Evolutionary conservation across 2,113 vertebrate genomes (phyloP), one percentile per base, ranked within the genome.

Genomic region (Dolichallabes microphthalmus): DNA sequence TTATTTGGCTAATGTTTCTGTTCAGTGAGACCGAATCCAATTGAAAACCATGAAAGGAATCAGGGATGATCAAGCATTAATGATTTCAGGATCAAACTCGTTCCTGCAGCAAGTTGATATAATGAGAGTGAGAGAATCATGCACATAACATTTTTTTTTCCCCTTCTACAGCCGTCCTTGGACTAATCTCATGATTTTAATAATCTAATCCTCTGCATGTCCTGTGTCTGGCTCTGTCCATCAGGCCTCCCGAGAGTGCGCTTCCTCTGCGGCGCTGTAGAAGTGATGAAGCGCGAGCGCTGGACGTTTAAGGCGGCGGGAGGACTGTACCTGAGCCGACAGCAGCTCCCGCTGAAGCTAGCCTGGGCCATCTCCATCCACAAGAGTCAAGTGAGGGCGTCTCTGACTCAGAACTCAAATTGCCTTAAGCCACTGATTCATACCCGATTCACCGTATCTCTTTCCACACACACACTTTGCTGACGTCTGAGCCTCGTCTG

Each of bases 331-430:
- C 89, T 99, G 87, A 97, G 94, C 90, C 95, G 97, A 25, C 96
- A 96, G 87, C 98, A 99, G 91, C 91, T 99, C 77, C 98, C 98
- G 2, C 94, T 99, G 88, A 98, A 97, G 91, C 92, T 99, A 84
- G 98, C 98, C 82, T 99, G 98, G 98, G 98, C 98, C 39, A 96
- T 99, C 88, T 99, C 98, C 86, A 99, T 99, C 92, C 98, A 99
- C 91, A 99, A 99, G 92, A 99, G 97, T 90, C 98, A 99, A 95
- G 98, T 98, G 86, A 81, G 27, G 0, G 71, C 27, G 19, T 39
- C 55, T 63, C 27, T 55, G 55, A 81, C 19, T 88, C 53, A 66
- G 60, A 22, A 60, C 22, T 27, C 12, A 25, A 32, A 19, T 11
- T 4, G 2, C 32, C 61, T 19, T 12, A 6, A 30, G 80, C 39